Evolutionary conservation across 2,888 invertebrate species (phyloP), one percentile per base, ranked within the genome.

Genomic region (Galerucella nymphaeae): DNA sequence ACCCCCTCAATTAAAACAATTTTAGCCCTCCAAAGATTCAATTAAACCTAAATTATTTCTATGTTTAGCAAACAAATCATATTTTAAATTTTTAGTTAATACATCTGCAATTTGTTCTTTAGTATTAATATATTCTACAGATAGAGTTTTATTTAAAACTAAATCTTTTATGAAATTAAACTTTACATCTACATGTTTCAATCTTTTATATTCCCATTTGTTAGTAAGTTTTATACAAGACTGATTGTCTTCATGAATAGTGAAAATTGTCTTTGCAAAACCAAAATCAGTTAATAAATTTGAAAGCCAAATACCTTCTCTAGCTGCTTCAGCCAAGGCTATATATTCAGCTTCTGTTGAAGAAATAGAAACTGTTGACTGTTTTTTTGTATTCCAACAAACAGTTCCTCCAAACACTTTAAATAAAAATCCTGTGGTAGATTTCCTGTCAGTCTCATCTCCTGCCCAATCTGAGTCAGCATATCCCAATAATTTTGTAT

Each of bases 311-410:
- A 82, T 61, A 10, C 78, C 48, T 64, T 84, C 82, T 23, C 75
- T 63, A 10, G 75, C 78, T 9, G 79, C 80, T 45, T 66, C 75
- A 20, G 79, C 75, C 20, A 82, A 68, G 2, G 83, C 81, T 8
- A 83, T 73, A 72, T 82, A 82, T 71, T 84, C 82, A 4, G 83
- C 81, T 74, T 83, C 83, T 11, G 83, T 82, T 1, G 82, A 81
- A 18, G 83, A 83, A 0, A 82, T 66, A 1, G 81, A 77, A 8
- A 82, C 81, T 20, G 77, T 68, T 30, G 74, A 70, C 72, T 84
- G 84, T 73, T 78, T 83, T 63, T 76, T 81, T 14, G 82, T 80
- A 8, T 66, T 68, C 84, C 83, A 85, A 53, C 70, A 68, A 4
- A 83, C 78, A 0, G 79, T 79, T 50, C 73, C 75, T n/a, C 80